Percentiles rank a stretch among this genome's conserved stretches.
These are phyloP conservation scores for Adrianichthys oophorus DNA, from an alignment of 2,797 vertebrate species.

Conservation along the genomic window DNA sequence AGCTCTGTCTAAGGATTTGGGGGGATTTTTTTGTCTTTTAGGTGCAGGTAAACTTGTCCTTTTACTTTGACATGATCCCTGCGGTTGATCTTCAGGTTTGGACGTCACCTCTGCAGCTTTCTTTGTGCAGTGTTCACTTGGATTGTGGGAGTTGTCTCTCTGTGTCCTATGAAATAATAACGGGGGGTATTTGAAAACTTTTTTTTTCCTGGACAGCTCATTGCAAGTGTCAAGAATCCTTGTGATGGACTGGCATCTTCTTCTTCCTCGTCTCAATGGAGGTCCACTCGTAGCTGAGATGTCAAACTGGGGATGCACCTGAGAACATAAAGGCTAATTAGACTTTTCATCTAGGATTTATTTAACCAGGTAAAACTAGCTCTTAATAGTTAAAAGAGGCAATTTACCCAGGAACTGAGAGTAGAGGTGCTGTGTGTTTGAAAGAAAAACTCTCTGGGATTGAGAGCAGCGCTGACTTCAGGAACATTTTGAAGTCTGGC, in stretches of 20 bases:
- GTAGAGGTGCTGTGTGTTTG: constrained; percentile 47
- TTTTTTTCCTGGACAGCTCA: constrained; percentile 59
- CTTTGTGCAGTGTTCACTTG: constrained; percentile 17
- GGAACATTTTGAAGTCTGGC: constrained; percentile 68
- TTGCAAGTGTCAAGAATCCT: constrained; percentile 51
- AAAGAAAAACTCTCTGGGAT: constrained; percentile 75
- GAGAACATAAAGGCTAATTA: not conserved
- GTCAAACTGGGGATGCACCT: constrained; percentile 89
- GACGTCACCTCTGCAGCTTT: constrained; percentile 19
- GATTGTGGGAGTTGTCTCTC: constrained; percentile 22
- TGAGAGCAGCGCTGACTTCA: constrained; percentile 60
- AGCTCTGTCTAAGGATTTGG: constrained; percentile 6
- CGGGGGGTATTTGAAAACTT: constrained; percentile 75
- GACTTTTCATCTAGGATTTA: not conserved
- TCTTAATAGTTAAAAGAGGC: not conserved
- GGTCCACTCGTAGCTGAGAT: constrained; percentile 31
- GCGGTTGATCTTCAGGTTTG: constrained; percentile 19
- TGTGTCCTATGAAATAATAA: constrained; percentile 75
- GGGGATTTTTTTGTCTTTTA: constrained; percentile 24
- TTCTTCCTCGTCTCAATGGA: constrained; percentile 54
- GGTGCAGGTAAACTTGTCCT: constrained; percentile 20
- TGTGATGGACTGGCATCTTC: constrained; percentile 44
- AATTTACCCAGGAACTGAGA: constrained; percentile 79
- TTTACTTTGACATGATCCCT: constrained; percentile 4
- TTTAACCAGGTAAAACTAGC: not conserved